A percentile compares a stretch with the other conserved stretches of the same genome.
These are phyloP conservation scores for Marisa cornuarietis DNA, from an alignment of 1,140 invertebrate species.

Conservation along the genomic window DNA sequence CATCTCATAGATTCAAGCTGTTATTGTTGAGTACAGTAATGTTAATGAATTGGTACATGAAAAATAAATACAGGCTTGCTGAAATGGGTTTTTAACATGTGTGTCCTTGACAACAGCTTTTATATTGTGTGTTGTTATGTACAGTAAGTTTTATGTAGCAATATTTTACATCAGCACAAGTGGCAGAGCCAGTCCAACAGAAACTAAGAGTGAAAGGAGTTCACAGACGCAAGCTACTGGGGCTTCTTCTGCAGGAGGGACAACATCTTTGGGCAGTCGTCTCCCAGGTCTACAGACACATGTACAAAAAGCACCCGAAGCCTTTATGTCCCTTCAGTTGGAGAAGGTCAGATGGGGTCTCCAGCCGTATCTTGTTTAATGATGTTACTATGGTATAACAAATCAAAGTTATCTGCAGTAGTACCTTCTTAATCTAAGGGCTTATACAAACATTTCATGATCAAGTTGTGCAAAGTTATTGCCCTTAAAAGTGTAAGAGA, in stretches of 20 bases:
- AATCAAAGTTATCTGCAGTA: too few relatives aligned
- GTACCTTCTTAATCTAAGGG: too few relatives aligned
- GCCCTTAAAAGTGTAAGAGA: too few relatives aligned
- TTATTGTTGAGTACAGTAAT: not conserved
- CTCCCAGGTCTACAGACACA: slow-evolving; percentile 10
- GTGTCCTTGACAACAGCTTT: not conserved
- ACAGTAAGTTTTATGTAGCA: not conserved
- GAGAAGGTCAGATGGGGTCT: slow-evolving; percentile 58
- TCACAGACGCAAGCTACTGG: slow-evolving; percentile 58
- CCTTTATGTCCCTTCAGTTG: slow-evolving; percentile 64
- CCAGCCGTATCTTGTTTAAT: not conserved
- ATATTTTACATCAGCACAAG: slow-evolving; percentile 24
- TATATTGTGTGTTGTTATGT: not conserved
- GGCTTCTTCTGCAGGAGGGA: slow-evolving; percentile 46
- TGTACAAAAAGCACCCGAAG: slow-evolving; percentile 47
- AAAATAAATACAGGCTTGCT: not conserved
- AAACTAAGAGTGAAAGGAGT: slow-evolving; percentile 62
- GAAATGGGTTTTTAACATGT: not conserved
- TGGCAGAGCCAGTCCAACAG: slow-evolving; percentile 55
- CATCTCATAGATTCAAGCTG: not conserved
- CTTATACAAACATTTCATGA: too few relatives aligned
- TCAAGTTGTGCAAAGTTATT: too few relatives aligned
- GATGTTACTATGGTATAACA: not conserved
- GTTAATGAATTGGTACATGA: not conserved
- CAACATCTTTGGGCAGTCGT: slow-evolving; percentile 31